A percentile compares a stretch with the other conserved stretches of the same genome.
Evolutionary conservation across 2,797 vertebrate genomes (phyloP).

Genomic region (Sebastes umbrosus): DNA sequence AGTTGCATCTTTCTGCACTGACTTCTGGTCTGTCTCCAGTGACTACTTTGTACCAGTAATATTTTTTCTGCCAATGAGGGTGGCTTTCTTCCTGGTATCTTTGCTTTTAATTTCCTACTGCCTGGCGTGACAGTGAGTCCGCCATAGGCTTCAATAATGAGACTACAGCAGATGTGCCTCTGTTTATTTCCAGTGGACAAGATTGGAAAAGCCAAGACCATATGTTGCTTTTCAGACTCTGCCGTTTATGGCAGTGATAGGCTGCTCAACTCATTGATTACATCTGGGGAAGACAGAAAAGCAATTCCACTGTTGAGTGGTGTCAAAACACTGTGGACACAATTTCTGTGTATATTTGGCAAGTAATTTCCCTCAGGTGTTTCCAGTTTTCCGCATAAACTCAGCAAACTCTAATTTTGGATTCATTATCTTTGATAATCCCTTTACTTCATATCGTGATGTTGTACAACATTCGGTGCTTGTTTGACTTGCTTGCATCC

Average conservation of each 20-base stretch:
- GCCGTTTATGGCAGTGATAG: conserved; percentile 17
- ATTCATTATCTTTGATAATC: conserved; percentile 35
- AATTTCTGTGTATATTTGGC: conserved; percentile 36
- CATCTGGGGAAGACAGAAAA: conserved; percentile 29
- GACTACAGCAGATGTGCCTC: conserved; percentile 58
- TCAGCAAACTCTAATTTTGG: conserved; percentile 29
- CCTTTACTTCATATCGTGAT: not conserved
- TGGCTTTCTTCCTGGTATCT: conserved; percentile 34
- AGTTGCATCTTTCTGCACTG: conserved; percentile 34
- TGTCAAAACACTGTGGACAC: conserved; percentile 10
- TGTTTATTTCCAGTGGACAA: conserved; percentile 58
- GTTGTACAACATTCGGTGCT: not conserved
- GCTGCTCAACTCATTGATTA: conserved; percentile 29
- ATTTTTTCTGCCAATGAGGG: conserved; percentile 17
- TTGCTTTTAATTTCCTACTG: conserved; percentile 65
- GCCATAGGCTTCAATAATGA: conserved; percentile 49
- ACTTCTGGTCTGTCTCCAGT: conserved; percentile 27
- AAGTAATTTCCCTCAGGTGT: conserved; percentile 19
- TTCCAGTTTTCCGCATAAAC: conserved; percentile 22
- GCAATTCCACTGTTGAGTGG: conserved; percentile 23
- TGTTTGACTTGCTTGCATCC: not conserved
- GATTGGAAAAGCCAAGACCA: conserved; percentile 54
- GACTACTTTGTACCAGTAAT: conserved; percentile 13
- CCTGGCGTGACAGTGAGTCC: conserved; percentile 40
- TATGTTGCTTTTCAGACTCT: conserved; percentile 58